Conservation (phyloP, 2,888 invertebrate genomes). For the Eupithecia insigniata region DNA sequence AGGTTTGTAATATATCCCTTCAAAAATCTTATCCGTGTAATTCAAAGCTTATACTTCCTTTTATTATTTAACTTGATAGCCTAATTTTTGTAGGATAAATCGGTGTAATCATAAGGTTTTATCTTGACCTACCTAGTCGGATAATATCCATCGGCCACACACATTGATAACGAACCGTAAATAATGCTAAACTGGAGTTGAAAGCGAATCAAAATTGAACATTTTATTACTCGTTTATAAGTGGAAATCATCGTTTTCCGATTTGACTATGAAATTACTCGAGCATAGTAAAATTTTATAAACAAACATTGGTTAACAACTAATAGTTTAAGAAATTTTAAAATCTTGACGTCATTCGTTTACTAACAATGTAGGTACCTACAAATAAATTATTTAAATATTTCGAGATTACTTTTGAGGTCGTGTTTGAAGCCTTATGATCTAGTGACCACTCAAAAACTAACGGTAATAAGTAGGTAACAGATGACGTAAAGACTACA, state of each 20-base stretch:
- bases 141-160: conserved; percentile 43
- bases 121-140: conserved; percentile 39
- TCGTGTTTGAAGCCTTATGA: conserved; percentile 3
- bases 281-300: not conserved
- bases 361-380: not conserved
- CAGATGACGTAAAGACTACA: conserved; percentile 5
- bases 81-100: conserved; percentile 41
- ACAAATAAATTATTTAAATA: not conserved
- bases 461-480: conserved; percentile 13
- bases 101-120: conserved; percentile 38
- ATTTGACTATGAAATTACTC: conserved; percentile 10
- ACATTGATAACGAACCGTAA: conserved; percentile 40
- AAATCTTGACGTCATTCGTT: not conserved
- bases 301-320: not conserved
- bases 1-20: not conserved
- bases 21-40: conserved; percentile 38
- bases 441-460: conserved; percentile 4
- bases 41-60: conserved; percentile 43
- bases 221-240: conserved; percentile 28
- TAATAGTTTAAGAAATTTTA: not conserved
- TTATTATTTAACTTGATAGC: conserved; percentile 45
- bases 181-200: conserved; percentile 35
- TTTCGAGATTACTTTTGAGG: conserved; percentile 9
- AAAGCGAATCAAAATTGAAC: conserved; percentile 33
- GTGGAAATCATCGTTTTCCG: conserved; percentile 19